Conservation (phyloP, 2,113 vertebrate species). For the Hippolais icterina region DNA sequence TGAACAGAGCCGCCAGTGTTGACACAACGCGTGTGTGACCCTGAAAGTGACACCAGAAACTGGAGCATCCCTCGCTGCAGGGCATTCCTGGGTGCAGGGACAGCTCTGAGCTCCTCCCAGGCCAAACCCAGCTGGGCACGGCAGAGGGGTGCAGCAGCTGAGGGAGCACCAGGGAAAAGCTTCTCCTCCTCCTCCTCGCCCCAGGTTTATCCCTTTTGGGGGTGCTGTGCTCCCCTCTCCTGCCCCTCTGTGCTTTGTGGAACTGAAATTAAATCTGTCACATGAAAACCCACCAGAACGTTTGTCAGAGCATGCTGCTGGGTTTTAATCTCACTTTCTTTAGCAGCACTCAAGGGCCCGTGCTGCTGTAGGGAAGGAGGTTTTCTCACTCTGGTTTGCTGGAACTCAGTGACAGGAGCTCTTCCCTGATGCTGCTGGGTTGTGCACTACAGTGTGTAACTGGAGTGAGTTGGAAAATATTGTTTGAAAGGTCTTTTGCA, state of each 20-base stretch:
- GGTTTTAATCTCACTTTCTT: not conserved
- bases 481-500: not conserved
- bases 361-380: not conserved
- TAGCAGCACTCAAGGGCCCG: not conserved
- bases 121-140: not conserved
- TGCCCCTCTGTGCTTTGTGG: not conserved
- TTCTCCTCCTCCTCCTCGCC: too few relatives aligned
- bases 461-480: not conserved
- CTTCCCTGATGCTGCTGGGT: not conserved
- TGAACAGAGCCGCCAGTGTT: too few relatives aligned
- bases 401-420: not conserved
- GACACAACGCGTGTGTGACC: too few relatives aligned
- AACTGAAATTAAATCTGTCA: not conserved
- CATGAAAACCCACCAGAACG: not conserved
- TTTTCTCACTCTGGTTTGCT: not conserved
- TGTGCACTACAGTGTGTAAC: not conserved
- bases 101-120: too few relatives aligned
- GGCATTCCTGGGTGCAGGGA: too few relatives aligned
- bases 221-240: too few relatives aligned
- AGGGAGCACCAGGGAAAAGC: not conserved
- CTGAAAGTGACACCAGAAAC: too few relatives aligned
- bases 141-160: not conserved
- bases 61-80: too few relatives aligned
- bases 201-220: too few relatives aligned
- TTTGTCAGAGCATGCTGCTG: not conserved